A percentile compares a stretch with the other conserved stretches of the same genome.
These are phyloP conservation scores for Physella acuta DNA, from an alignment of 1,140 invertebrate genomes.

Conservation along the genomic window DNA sequence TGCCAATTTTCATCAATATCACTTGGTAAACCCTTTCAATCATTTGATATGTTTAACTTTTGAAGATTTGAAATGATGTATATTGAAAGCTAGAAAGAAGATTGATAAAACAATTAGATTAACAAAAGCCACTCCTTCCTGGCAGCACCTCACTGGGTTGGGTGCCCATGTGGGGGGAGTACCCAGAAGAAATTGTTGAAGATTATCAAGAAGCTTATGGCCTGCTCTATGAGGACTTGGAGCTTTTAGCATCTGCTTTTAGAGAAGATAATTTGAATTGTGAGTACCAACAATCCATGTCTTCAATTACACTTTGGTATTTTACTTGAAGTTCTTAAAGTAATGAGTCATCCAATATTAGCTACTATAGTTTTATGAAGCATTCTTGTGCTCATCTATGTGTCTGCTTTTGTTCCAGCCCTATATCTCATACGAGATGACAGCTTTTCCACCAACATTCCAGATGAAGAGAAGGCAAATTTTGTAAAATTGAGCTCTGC, in stretches of 20 bases:
- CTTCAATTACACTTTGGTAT: not conserved
- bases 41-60: not conserved
- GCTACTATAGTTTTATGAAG: not conserved
- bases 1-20: constrained; percentile 55
- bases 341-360: not conserved
- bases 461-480: constrained; percentile 37
- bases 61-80: not conserved
- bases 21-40: constrained; percentile 40
- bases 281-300: constrained; percentile 33
- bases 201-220: constrained; percentile 53
- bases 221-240: constrained; percentile 54
- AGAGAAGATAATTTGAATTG: constrained; percentile 57
- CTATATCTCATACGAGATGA: constrained; percentile 50
- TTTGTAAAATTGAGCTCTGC: constrained; percentile 43
- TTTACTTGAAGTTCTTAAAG: no score
- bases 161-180: constrained; percentile 56
- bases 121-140: no score
- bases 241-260: constrained; percentile 56
- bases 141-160: constrained; percentile 54
- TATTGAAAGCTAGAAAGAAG: no score
- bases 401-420: constrained; percentile 37
- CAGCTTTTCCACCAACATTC: constrained; percentile 42
- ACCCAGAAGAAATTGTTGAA: constrained; percentile 48
- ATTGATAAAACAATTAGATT: no score
- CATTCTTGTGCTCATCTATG: no score